These are phyloP conservation scores for Pelagia noctiluca DNA, from an alignment of 30 jellyfish, hydroid and myxozoan species.

Conservation along the genomic window DNA sequence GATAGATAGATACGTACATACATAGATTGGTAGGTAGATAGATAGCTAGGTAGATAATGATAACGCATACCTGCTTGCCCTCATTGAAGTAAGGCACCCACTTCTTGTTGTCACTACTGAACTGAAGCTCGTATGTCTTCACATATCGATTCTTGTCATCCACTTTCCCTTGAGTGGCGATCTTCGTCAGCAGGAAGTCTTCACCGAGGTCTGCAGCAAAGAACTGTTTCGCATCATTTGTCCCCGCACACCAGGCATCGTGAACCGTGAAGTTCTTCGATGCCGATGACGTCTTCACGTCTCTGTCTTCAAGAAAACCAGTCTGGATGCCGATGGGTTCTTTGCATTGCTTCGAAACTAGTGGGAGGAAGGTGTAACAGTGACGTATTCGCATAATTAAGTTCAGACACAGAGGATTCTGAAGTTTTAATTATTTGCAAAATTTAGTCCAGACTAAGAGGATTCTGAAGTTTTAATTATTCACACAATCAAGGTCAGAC, in stretches of 20 bases:
- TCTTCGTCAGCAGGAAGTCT: slow-evolving; percentile 85
- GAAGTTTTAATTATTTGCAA: too few species aligned
- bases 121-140: slow-evolving; percentile 68
- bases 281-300: slow-evolving; percentile 93
- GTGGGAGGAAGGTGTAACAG: not conserved
- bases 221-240: slow-evolving; percentile 83
- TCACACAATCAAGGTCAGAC: not conserved
- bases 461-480: not conserved
- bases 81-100: slow-evolving; percentile 79
- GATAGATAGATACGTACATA: too few species aligned
- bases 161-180: slow-evolving; percentile 97
- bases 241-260: slow-evolving; percentile 98
- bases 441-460: not conserved
- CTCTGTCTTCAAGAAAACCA: slow-evolving; percentile 97
- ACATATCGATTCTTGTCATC: slow-evolving; percentile 86
- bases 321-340: slow-evolving; percentile 97
- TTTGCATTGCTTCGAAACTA: slow-evolving; percentile 66
- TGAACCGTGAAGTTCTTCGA: slow-evolving; percentile 86
- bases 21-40: too few species aligned
- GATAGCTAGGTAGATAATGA: too few species aligned
- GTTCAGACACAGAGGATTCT: not conserved
- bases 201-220: slow-evolving; percentile 98
- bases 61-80: slow-evolving; percentile 90
- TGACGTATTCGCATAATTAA: not conserved
- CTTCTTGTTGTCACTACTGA: slow-evolving; percentile 89